Evolutionary conservation across 2,113 vertebrate species (phyloP).

Genomic region (Spermophilus dauricus): DNA sequence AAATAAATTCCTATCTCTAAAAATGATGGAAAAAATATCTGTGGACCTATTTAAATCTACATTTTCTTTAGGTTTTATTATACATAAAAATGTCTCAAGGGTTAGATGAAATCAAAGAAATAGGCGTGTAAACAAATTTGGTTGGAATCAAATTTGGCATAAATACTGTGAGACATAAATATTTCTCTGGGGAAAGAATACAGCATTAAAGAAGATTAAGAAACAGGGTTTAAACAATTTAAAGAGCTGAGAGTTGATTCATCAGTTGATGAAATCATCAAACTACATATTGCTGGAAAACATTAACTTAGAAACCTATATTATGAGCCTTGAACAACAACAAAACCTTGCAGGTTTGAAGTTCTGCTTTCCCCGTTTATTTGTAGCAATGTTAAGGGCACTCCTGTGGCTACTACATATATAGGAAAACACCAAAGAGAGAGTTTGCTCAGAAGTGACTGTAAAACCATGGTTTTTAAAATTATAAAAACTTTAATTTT

Average conservation of each 20-base stretch:
- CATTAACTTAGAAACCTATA: not conserved
- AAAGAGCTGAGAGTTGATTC: not conserved
- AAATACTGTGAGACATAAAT: not conserved
- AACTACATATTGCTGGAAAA: not conserved
- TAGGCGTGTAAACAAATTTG: not conserved
- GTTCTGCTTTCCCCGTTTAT: not conserved
- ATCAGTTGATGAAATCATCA: slow-evolving; percentile 36
- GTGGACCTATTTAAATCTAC: not conserved
- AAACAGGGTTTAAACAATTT: not conserved
- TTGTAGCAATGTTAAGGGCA: not conserved
- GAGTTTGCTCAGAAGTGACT: slow-evolving; percentile 20
- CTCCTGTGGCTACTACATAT: not conserved
- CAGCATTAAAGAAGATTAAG: not conserved
- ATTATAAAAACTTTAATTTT: not conserved
- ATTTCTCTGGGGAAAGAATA: not conserved
- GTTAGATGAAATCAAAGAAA: not conserved
- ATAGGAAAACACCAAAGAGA: slow-evolving; percentile 25
- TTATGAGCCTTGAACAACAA: not conserved
- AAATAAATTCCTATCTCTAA: not conserved
- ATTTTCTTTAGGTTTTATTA: not conserved
- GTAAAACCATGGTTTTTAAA: slow-evolving; percentile 31
- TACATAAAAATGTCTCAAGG: not conserved
- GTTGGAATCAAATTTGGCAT: not conserved
- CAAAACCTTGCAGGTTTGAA: not conserved
- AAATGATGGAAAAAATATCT: not conserved